Conservation (phyloP, 2,888 invertebrate genomes). For the Lucinisca nassula region DNA sequence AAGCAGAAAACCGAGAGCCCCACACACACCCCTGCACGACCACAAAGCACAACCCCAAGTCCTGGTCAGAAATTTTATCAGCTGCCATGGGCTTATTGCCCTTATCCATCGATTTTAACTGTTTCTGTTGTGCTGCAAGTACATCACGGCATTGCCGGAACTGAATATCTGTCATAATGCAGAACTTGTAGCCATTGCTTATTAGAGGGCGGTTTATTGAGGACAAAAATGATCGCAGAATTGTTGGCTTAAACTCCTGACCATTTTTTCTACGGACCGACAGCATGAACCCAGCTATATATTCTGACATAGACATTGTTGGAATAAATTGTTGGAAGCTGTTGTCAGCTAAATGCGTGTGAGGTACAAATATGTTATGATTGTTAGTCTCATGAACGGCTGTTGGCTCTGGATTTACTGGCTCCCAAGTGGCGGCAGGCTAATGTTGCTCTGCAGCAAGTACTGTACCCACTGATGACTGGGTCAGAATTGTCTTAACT, state of each 20-base stretch:
- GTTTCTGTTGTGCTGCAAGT: neutral
- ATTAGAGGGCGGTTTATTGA: neutral
- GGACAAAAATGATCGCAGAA: neutral
- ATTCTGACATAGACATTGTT: neutral
- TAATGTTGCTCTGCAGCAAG: neutral
- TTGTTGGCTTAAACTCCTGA: neutral
- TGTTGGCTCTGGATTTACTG: neutral
- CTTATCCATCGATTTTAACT: neutral
- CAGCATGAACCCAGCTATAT: too few species aligned
- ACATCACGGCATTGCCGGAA: too few species aligned
- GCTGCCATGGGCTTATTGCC: neutral
- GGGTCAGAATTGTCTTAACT: neutral
- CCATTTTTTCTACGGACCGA: neutral
- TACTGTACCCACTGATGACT: neutral
- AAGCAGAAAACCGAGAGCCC: too few species aligned
- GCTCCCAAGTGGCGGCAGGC: neutral
- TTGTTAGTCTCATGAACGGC: neutral
- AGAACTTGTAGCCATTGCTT: neutral
- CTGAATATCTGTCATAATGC: neutral
- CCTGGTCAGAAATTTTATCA: too few species aligned
- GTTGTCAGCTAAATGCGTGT: neutral
- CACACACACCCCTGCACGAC: too few species aligned
- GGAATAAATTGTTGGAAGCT: neutral
- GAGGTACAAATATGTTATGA: neutral
- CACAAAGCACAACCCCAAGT: too few species aligned